Evolutionary conservation across 1,140 invertebrate genomes (phyloP).

Genomic region (Caerostris extrusa): DNA sequence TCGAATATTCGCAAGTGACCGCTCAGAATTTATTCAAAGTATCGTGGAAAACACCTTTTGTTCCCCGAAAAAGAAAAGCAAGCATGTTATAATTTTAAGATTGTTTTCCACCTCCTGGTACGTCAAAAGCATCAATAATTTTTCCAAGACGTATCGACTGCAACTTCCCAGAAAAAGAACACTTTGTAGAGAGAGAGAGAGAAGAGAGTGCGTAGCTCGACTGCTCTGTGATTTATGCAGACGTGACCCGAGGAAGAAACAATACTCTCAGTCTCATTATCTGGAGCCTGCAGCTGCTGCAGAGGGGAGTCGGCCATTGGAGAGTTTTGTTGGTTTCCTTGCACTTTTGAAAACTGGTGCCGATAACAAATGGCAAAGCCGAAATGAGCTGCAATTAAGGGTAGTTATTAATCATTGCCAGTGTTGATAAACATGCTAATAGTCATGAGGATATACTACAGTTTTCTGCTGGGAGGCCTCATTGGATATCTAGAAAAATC

Average conservation of each 20-base stretch:
- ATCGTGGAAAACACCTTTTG: neutral
- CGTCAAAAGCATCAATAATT: conserved; percentile 64
- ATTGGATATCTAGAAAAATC: neutral
- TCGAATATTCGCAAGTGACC: neutral
- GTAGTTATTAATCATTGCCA: conserved; percentile 55
- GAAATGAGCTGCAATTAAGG: conserved; percentile 47
- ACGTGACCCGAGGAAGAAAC: conserved; percentile 59
- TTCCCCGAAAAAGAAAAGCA: neutral
- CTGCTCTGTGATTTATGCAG: conserved; percentile 62
- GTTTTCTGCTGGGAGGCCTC: neutral
- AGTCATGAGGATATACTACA: neutral
- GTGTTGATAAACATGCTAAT: conserved; percentile 40
- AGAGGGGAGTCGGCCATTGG: conserved; percentile 8
- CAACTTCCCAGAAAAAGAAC: conserved; percentile 29
- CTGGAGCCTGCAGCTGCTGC: conserved; percentile 53
- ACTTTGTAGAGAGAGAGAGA: neutral
- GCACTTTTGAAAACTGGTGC: conserved; percentile 25
- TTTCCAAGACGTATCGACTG: conserved; percentile 65
- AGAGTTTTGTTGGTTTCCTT: conserved; percentile 15
- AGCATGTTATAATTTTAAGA: conserved; percentile 11
- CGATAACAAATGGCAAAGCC: conserved; percentile 40
- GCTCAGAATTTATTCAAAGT: neutral
- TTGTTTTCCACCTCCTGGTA: neutral
- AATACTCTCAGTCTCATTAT: conserved; percentile 66
- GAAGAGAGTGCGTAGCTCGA: neutral